phyloP scores from a whole-genome alignment of 2,113 vertebrate species.

The Pseudorhombus dupliciocellatus region DNA sequence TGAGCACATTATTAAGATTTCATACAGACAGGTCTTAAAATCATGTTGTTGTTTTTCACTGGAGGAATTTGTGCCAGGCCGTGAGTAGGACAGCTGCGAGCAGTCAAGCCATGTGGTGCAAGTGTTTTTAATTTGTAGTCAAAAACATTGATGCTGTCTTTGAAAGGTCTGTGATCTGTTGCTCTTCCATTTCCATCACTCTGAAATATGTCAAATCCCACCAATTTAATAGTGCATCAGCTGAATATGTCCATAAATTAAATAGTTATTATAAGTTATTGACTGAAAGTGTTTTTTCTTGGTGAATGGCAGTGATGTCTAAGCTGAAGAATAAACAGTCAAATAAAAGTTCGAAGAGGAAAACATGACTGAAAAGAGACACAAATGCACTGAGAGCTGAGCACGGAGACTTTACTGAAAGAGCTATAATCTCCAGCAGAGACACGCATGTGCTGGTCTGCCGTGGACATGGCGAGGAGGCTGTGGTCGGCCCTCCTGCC shows the following conservation, averaged over 20 bases:
- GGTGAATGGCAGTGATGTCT: too few relatives aligned
- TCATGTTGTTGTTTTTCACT: not conserved
- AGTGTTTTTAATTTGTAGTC: not conserved
- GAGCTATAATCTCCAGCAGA: not conserved
- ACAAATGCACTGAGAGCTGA: too few relatives aligned
- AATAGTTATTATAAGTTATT: too few relatives aligned
- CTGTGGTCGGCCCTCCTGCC: not conserved
- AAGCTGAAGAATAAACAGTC: too few relatives aligned
- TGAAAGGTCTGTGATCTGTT: too few relatives aligned
- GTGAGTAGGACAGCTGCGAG: not conserved
- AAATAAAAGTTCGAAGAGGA: too few relatives aligned
- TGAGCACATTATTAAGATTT: too few relatives aligned
- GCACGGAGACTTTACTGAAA: not conserved
- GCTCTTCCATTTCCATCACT: not conserved
- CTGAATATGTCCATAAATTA: not conserved
- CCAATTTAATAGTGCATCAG: not conserved
- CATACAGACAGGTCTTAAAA: too few relatives aligned
- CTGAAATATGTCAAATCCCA: too few relatives aligned
- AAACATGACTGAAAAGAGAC: not conserved
- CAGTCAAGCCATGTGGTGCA: not conserved
- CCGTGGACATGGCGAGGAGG: not conserved
- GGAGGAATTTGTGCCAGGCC: not conserved
- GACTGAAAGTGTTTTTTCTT: too few relatives aligned
- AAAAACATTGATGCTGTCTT: not conserved
- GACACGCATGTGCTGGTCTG: not conserved